Evolutionary conservation across 2,113 vertebrate species (phyloP), one percentile per base, ranked within the genome.

Genomic region (Eudyptes chrysolophus): DNA sequence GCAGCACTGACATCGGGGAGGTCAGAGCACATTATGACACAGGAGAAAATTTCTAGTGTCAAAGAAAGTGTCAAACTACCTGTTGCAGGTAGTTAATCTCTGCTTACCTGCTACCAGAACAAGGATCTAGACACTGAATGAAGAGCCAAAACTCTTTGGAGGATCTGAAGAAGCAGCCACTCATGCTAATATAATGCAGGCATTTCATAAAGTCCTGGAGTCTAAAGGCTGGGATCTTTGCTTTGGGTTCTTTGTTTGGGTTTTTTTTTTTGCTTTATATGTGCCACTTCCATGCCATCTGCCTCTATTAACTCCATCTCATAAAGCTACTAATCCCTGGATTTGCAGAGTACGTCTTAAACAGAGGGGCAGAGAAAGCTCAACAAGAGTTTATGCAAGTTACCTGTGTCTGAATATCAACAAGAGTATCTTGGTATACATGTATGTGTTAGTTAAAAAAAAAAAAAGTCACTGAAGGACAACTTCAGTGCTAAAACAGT

Each of bases 301-400:
- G 10, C 26, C 29, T 55, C 52, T 76, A 54, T 71, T 55, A 93
- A 75, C 7, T 64, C 49, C 64, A 3, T 25, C n/a, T 55, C 4
- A 0, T n/a, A 21, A 86, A 87, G 34, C 19, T 80, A 26, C 44
- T 57, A 6, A 64, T 22, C 20, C 17, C 11, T 20, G 8, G 10
- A 26, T 70, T 66, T 10, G 13, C 40, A 60, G 12, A 55, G 16
- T 27, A 72, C 0, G 0, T 30, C 34, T 86, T 72, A 57, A 8
- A 62, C 4, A 81, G 21, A 81, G 46, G 54, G 11, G 6, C 16
- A 89, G 36, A 40, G 68, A 69, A 87, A 65, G 49, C 12, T 92
- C n/a, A 60, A 7, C 6, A 85, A 29, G 25, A 36, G 11, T 58
- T 92, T 68, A 61, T 20, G 15, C 11, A 64, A 76, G 34, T 20